Percentiles rank a stretch among this genome's conserved stretches.
Conservation (phyloP, 2,888 invertebrate species). For the Standfussiana lucernea region DNA sequence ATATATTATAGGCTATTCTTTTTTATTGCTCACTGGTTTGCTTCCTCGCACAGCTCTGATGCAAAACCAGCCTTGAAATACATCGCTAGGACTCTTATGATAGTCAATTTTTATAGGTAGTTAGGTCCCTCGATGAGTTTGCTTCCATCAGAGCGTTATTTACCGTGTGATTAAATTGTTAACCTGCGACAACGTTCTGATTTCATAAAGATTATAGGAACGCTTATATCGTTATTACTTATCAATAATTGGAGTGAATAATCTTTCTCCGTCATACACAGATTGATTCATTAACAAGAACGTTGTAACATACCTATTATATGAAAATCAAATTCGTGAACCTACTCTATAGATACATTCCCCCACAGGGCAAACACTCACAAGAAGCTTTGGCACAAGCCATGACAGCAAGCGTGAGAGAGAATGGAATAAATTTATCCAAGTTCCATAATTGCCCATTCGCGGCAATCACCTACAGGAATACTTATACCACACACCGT, state of each 20-base stretch:
- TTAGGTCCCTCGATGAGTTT: neutral
- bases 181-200: conserved; percentile 23
- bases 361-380: neutral
- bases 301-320: neutral
- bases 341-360: neutral
- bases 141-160: neutral
- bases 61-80: neutral
- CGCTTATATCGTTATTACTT: neutral
- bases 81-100: neutral
- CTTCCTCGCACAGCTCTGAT: neutral
- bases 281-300: neutral
- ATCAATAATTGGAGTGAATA: conserved; percentile 3
- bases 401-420: neutral
- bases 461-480: neutral
- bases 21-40: neutral
- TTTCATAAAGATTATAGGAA: conserved; percentile 14
- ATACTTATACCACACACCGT: neutral
- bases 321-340: neutral
- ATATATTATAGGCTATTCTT: no score
- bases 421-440: neutral
- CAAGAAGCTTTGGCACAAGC: neutral
- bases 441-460: neutral
- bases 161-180: conserved; percentile 6
- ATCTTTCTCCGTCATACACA: neutral
- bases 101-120: neutral